A percentile compares a stretch with the other conserved stretches of the same genome.
Evolutionary conservation across 2,113 vertebrate genomes (phyloP).

Genomic region (Nyctereutes procyonoides): DNA sequence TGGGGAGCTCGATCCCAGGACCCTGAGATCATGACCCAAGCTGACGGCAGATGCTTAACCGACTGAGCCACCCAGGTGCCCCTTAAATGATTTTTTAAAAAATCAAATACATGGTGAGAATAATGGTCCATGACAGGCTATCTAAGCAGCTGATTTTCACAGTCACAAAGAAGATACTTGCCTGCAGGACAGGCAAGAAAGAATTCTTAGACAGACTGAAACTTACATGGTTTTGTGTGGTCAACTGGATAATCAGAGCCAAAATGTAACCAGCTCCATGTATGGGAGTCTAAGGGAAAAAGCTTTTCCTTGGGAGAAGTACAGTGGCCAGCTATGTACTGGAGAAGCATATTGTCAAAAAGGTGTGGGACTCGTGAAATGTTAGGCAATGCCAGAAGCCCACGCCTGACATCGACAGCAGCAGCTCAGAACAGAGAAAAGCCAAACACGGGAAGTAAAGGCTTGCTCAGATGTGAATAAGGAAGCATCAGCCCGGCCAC

Average conservation of each 20-base stretch:
- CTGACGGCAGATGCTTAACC: no score
- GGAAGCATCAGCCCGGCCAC: rapidly evolving
- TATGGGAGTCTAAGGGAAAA: no score
- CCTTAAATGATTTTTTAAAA: neutral
- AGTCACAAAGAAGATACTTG: neutral
- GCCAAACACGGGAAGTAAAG: rapidly evolving
- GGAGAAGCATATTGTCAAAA: neutral
- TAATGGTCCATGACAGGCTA: neutral
- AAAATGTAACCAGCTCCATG: no score
- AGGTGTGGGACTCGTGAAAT: neutral
- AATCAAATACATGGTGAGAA: neutral
- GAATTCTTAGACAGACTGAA: neutral
- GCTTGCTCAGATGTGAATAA: rapidly evolving
- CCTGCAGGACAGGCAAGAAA: neutral
- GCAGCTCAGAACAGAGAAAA: neutral
- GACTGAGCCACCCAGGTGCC: no score
- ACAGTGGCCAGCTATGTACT: no score
- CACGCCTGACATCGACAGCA: no score
- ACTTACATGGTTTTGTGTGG: neutral
- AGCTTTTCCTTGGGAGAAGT: neutral
- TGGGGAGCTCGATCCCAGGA: no score
- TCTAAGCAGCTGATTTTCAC: neutral
- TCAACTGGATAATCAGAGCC: neutral
- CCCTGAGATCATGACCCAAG: no score
- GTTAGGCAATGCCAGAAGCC: neutral